Evolutionary conservation across 2,888 invertebrate species (phyloP), one percentile per base, ranked within the genome.

Genomic region (Andrena bicolor): DNA sequence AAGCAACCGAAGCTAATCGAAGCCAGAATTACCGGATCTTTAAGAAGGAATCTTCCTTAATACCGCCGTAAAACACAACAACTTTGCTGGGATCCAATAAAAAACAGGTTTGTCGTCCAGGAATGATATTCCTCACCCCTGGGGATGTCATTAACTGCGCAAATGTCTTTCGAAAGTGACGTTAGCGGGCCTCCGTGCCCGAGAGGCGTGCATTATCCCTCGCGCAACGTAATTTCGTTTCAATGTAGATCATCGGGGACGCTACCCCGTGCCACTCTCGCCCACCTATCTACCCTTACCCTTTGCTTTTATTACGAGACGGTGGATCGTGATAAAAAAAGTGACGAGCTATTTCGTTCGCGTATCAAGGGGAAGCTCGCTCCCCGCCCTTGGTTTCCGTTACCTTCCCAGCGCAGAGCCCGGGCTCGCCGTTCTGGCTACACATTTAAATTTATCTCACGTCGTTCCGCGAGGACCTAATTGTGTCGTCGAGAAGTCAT

Each of bases 401-500:
- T 63, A 28, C 30, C 56, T 63, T 81, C 75, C 72, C 6, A 20
- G 23, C 53, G 65, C 58, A 16, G 16, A 66, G 66, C 65, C 61
- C 53, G 26, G 51, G n/a, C 16, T 28, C 35, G 56, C 26, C 73
- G 49, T 7, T 49, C 48, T 49, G 75, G 74, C 63, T 73, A 85
- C 83, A 71, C 83, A 82, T 88, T 86, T 86, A 84, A 86, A 88
- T 88, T 88, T 88, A 88, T 86, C 88, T 88, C 86, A 76, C 83
- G 85, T 85, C 86, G 83, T 86, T 88, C 76, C 79, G 66, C 61
- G 76, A 69, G 76, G 68, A 88, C 77, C 79, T 88, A 88, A 88
- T 88, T 86, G 82, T 85, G 82, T 88, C 83, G 80, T 85, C 80
- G 83, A 82, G 82, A 83, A 85, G 83, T 88, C 88, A 86, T 88